These are phyloP conservation scores for Philypnodon macrostomus DNA, from an alignment of 2,797 vertebrate species.

Conservation along the genomic window DNA sequence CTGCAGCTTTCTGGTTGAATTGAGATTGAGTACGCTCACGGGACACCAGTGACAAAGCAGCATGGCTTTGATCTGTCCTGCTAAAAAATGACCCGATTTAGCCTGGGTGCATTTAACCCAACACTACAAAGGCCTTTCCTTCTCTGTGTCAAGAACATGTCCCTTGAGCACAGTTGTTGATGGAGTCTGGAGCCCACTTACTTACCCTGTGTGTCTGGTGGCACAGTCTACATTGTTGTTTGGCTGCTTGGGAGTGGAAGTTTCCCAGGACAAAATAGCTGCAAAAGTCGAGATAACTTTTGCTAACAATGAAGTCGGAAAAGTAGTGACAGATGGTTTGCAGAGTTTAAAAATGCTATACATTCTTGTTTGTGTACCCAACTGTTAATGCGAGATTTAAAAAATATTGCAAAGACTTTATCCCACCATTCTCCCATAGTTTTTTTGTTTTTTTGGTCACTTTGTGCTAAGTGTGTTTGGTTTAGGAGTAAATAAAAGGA, in stretches of 20 bases:
- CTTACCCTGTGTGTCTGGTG: background rate
- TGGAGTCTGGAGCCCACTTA: constrained; percentile 50
- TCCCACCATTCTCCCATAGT: constrained; percentile 53
- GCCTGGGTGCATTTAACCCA: constrained; percentile 20
- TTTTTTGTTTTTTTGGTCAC: constrained; percentile 45
- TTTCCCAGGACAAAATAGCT: constrained; percentile 51
- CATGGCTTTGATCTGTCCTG: constrained; percentile 34
- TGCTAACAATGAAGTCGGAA: constrained; percentile 42
- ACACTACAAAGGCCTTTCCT: constrained; percentile 35
- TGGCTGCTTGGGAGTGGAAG: constrained; percentile 27
- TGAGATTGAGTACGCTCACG: constrained; percentile 14
- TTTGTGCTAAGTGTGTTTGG: constrained; percentile 35
- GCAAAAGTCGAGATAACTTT: constrained; percentile 19
- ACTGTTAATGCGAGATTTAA: constrained; percentile 8
- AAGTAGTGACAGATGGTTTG: constrained; percentile 21
- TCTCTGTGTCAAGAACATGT: too few relatives aligned
- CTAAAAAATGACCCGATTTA: constrained; percentile 34
- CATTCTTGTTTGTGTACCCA: constrained; percentile 5
- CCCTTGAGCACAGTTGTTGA: constrained; percentile 47
- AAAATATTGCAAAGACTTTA: constrained; percentile 24
- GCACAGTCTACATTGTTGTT: constrained; percentile 49
- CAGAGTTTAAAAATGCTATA: constrained; percentile 5
- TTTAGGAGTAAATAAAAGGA: constrained; percentile 39
- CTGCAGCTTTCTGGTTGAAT: too few relatives aligned
- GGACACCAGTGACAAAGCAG: constrained; percentile 16